Percentiles rank a stretch among this genome's conserved stretches.
Evolutionary conservation across 2,888 invertebrate genomes (phyloP).

Genomic region (Cosmorhoe ocellata): DNA sequence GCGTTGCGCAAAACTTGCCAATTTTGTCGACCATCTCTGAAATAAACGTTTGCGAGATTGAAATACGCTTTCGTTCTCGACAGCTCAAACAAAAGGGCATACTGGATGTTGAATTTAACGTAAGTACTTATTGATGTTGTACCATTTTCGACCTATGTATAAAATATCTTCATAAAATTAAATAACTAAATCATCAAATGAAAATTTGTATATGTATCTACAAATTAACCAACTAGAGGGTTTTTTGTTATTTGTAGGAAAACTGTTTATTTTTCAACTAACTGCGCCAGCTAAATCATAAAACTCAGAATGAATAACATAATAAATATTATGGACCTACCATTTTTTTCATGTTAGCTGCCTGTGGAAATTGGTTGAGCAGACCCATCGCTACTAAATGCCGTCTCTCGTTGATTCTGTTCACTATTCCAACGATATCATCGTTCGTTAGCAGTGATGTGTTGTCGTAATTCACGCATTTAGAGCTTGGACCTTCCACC

Average conservation of each 20-base stretch:
- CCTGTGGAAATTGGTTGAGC: conserved; percentile 56
- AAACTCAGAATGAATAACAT: too few relatives aligned
- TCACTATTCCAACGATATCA: conserved; percentile 53
- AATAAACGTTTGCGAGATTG: conserved; percentile 22
- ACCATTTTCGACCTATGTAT: too few relatives aligned
- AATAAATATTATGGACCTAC: too few relatives aligned
- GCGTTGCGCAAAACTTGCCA: conserved; percentile 62
- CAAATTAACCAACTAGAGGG: too few relatives aligned
- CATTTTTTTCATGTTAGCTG: conserved; percentile 72
- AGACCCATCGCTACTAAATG: conserved; percentile 63
- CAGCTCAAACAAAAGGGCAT: background rate
- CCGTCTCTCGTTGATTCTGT: conserved; percentile 63
- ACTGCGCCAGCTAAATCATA: too few relatives aligned
- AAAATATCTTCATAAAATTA: too few relatives aligned
- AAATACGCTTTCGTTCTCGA: background rate
- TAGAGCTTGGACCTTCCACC: conserved; percentile 53
- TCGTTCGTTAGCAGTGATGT: conserved; percentile 45
- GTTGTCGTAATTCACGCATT: conserved; percentile 56
- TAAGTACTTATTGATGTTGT: too few relatives aligned
- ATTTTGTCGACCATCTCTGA: conserved; percentile 64
- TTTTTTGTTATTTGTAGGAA: too few relatives aligned
- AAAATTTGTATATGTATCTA: too few relatives aligned
- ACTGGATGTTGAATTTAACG: background rate
- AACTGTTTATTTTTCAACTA: too few relatives aligned
- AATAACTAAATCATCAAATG: too few relatives aligned